These are phyloP conservation scores for Lypha dubia DNA, from an alignment of 2,888 invertebrate genomes.

Conservation along the genomic window DNA sequence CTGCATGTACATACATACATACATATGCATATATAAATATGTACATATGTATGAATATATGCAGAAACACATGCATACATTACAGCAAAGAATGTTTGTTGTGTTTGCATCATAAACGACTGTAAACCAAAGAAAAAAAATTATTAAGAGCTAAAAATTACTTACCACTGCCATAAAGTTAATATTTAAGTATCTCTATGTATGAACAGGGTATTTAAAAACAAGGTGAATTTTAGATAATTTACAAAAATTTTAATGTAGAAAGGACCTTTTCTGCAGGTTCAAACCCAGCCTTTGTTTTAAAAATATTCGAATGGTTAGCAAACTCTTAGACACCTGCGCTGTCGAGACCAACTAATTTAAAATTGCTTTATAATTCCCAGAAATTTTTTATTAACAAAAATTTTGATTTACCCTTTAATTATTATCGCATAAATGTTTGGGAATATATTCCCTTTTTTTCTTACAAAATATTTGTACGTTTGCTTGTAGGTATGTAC, in stretches of 20 bases:
- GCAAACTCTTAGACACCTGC: too few relatives aligned
- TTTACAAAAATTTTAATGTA: neutral
- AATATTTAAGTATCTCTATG: slow-evolving; percentile 3
- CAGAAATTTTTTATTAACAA: too few relatives aligned
- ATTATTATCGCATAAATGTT: neutral
- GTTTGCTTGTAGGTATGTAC: slow-evolving; percentile 17
- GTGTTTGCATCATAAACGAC: slow-evolving; percentile 32
- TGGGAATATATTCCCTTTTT: neutral
- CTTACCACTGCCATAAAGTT: slow-evolving; percentile 7
- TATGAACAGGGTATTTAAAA: neutral
- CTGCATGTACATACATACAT: neutral
- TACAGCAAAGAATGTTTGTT: slow-evolving; percentile 4
- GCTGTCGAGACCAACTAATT: too few relatives aligned
- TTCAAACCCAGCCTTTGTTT: too few relatives aligned
- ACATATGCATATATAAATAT: slow-evolving; percentile 14
- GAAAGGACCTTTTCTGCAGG: too few relatives aligned
- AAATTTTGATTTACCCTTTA: neutral
- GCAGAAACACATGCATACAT: neutral
- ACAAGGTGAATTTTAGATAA: neutral
- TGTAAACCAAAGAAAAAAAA: slow-evolving; percentile 10
- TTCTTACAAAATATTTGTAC: slow-evolving; percentile 3
- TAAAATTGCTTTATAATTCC: too few relatives aligned
- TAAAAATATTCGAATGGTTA: too few relatives aligned
- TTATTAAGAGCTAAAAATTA: slow-evolving; percentile 1
- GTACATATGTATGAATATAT: slow-evolving; percentile 14